These are phyloP conservation scores for Byasa hedistus DNA, from an alignment of 2,888 invertebrate species.

Conservation along the genomic window DNA sequence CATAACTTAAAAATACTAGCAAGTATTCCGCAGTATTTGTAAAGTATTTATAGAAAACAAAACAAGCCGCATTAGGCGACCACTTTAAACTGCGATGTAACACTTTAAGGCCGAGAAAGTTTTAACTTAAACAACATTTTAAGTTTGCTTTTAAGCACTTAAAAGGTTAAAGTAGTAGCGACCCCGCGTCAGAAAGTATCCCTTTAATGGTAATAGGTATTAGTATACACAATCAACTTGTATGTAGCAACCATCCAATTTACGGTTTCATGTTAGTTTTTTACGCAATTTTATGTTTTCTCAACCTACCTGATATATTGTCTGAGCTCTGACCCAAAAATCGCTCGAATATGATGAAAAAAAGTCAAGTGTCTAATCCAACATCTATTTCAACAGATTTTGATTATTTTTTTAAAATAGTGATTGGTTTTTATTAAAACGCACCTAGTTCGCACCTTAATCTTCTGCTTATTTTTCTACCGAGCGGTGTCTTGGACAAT, in stretches of 20 bases:
- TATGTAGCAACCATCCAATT: background rate
- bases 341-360: too few species aligned
- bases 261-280: too few species aligned
- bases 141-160: conserved; percentile 17
- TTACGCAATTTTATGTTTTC: too few species aligned
- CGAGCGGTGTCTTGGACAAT: too few species aligned
- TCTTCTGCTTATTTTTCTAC: too few species aligned
- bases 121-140: conserved; percentile 16
- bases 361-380: too few species aligned
- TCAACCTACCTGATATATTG: too few species aligned
- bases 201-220: conserved; percentile 1
- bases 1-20: background rate
- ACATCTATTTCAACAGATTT: too few species aligned
- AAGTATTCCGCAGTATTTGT: background rate
- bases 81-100: conserved; percentile 10
- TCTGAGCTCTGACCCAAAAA: too few species aligned
- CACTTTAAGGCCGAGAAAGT: conserved; percentile 8
- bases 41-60: background rate
- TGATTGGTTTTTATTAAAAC: too few species aligned
- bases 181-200: conserved; percentile 3
- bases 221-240: conserved; percentile 15
- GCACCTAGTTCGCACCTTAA: too few species aligned
- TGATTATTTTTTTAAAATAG: too few species aligned
- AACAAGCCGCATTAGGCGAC: background rate
- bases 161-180: conserved; percentile 13